Evolutionary conservation across 2,888 invertebrate genomes (phyloP).

Genomic region (Trissolcus japonicus): DNA sequence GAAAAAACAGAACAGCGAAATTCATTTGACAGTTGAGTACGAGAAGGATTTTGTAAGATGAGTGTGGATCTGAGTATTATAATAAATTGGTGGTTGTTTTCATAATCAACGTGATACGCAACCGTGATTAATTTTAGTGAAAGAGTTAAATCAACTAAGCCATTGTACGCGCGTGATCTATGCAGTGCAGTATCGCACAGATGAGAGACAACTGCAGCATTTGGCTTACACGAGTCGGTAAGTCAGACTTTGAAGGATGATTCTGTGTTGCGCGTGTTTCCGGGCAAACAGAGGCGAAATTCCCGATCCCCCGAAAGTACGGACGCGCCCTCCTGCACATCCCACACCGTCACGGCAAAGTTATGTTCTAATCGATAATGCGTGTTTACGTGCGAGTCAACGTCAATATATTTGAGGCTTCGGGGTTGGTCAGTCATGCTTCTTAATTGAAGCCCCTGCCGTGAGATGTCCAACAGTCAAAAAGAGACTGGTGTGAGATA

Average conservation of each 20-base stretch:
- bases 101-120: background rate
- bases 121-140: slow-evolving; percentile 19
- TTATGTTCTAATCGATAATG: slow-evolving; percentile 64
- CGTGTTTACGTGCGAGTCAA: slow-evolving; percentile 55
- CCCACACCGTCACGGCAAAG: slow-evolving; percentile 58
- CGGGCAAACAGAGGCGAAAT: slow-evolving; percentile 68
- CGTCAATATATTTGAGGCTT: slow-evolving; percentile 61
- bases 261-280: slow-evolving; percentile 69
- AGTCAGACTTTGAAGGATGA: slow-evolving; percentile 70
- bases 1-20: no score
- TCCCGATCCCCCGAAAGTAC: slow-evolving; percentile 57
- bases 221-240: slow-evolving; percentile 55
- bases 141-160: slow-evolving; percentile 28
- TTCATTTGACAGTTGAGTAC: no score
- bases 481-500: slow-evolving; percentile 53
- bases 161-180: slow-evolving; percentile 5
- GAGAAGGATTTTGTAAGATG: no score
- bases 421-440: slow-evolving; percentile 68
- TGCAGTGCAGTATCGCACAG: slow-evolving; percentile 31
- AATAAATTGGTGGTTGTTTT: background rate
- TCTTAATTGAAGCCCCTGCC: slow-evolving; percentile 66
- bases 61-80: no score
- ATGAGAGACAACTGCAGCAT: slow-evolving; percentile 40
- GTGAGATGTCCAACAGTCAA: slow-evolving; percentile 58
- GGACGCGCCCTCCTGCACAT: slow-evolving; percentile 69